phyloP scores from a whole-genome alignment of 2,888 invertebrate genomes.

The Microdon myrmicae region DNA sequence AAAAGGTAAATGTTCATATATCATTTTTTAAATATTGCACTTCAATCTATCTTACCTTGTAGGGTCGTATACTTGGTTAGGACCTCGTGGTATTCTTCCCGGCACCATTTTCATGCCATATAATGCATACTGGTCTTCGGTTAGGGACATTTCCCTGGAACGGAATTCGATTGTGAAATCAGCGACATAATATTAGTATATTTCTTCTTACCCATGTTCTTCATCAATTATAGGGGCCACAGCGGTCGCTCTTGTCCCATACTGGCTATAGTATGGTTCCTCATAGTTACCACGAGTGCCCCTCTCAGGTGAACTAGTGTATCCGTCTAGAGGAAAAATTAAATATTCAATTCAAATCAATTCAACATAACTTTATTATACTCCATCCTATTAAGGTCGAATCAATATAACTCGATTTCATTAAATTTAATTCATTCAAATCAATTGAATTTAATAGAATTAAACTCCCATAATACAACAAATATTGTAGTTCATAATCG shows the following conservation, averaged over 20 bases:
- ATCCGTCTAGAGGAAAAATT: conserved; percentile 74
- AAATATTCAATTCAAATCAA: no score
- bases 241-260: conserved; percentile 73
- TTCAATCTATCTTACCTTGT: conserved; percentile 63
- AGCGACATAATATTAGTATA: conserved; percentile 5
- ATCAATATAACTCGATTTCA: no score
- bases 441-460: no score
- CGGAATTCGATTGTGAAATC: conserved; percentile 27
- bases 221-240: conserved; percentile 94
- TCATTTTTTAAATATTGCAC: no score
- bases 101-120: conserved; percentile 75
- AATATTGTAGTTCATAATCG: no score
- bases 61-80: conserved; percentile 67
- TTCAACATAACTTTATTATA: no score
- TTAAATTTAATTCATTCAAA: no score
- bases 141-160: conserved; percentile 74
- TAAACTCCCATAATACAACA: no score
- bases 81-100: conserved; percentile 69
- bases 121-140: conserved; percentile 77
- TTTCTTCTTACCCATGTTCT: conserved; percentile 72
- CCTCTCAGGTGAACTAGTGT: conserved; percentile 89
- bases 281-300: conserved; percentile 80
- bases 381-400: no score
- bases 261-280: conserved; percentile 88
- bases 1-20: no score